Percentiles rank a stretch among this genome's conserved stretches.
These are phyloP conservation scores for Oryzias melastigma DNA, from an alignment of 2,113 vertebrate species.

Conservation along the genomic window DNA sequence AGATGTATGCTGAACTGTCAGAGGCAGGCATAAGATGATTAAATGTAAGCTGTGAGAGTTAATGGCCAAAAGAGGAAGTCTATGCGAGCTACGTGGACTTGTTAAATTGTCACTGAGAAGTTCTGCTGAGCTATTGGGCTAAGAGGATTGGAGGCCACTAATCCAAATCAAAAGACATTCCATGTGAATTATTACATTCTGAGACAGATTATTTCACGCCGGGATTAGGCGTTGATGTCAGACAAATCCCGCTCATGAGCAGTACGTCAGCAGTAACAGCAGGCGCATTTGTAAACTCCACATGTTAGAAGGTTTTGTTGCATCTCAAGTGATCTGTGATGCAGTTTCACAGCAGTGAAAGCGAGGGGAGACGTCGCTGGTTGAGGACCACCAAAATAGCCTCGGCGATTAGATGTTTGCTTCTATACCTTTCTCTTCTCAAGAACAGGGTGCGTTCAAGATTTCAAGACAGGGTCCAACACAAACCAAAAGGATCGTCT, in stretches of 20 bases:
- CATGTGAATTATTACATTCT: conserved; percentile 87
- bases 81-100: conserved; percentile 55
- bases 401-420: too few species aligned
- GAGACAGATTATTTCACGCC: conserved; percentile 80
- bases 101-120: conserved; percentile 76
- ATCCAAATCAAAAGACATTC: conserved; percentile 84
- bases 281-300: conserved; percentile 33
- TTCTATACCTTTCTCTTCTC: too few species aligned
- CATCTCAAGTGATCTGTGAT: conserved; percentile 3
- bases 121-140: conserved; percentile 72
- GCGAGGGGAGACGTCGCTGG: too few species aligned
- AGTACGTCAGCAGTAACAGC: conserved; percentile 19
- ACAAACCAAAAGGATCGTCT: too few species aligned
- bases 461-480: too few species aligned
- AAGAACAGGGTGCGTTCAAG: too few species aligned
- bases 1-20: conserved; percentile 53
- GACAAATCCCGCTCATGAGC: conserved; percentile 60
- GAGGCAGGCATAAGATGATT: conserved; percentile 65
- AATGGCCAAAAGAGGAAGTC: conserved; percentile 54
- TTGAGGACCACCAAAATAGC: too few species aligned
- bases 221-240: conserved; percentile 66
- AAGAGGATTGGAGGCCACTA: conserved; percentile 81
- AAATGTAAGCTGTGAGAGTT: conserved; percentile 49
- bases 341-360: too few species aligned
- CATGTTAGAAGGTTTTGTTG: conserved; percentile 8